Percentiles rank a stretch among this genome's conserved stretches.
These are phyloP conservation scores for Orestias chungarensis DNA, from an alignment of 2,797 vertebrate genomes.

Conservation along the genomic window DNA sequence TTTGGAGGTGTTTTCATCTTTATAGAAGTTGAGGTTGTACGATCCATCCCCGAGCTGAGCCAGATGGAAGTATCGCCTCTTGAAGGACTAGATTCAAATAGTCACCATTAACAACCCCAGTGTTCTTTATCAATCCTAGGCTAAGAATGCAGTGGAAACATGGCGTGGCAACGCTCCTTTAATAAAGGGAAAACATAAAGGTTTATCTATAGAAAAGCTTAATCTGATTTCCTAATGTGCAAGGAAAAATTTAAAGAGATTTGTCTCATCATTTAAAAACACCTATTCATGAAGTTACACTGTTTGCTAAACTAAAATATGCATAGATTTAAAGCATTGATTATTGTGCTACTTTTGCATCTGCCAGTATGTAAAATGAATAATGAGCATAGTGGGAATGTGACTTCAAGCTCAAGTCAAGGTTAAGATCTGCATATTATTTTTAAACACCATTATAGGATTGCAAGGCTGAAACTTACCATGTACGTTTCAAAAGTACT, in stretches of 20 bases:
- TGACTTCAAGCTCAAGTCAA: too few species aligned
- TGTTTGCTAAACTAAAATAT: neutral
- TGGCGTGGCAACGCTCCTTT: conserved; percentile 41
- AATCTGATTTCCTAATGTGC: conserved; percentile 19
- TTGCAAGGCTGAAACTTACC: too few species aligned
- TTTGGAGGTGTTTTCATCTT: conserved; percentile 98
- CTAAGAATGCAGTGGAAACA: conserved; percentile 44
- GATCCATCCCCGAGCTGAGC: conserved; percentile 97
- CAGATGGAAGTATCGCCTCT: conserved; percentile 97
- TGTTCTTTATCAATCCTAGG: conserved; percentile 7
- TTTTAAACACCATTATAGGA: too few species aligned
- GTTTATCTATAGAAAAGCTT: neutral
- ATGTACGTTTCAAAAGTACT: too few species aligned
- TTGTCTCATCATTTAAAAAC: neutral
- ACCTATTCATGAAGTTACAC: neutral
- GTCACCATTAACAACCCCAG: conserved; percentile 23
- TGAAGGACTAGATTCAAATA: conserved; percentile 87
- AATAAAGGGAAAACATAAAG: conserved; percentile 7
- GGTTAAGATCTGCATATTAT: too few species aligned
- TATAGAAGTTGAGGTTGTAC: conserved; percentile 99
- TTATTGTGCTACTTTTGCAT: neutral
- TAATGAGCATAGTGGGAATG: neutral
- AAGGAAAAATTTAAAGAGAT: conserved; percentile 1
- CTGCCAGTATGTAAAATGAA: neutral
- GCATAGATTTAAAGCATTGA: neutral